These are phyloP conservation scores for Sericinus montela DNA, from an alignment of 2,888 invertebrate genomes.

Conservation along the genomic window DNA sequence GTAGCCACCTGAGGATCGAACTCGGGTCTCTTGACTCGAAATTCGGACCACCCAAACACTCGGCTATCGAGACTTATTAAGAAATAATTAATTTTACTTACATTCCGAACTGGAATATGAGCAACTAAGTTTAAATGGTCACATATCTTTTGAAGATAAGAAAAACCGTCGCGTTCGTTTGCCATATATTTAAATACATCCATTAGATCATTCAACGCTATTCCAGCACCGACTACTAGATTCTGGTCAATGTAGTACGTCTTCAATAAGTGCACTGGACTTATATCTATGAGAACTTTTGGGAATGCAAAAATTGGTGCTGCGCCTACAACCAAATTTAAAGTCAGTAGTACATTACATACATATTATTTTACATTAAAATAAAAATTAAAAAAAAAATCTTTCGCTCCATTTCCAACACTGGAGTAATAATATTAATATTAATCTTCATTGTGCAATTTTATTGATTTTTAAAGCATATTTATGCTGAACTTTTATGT, in stretches of 20 bases:
- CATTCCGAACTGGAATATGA: conserved; percentile 78
- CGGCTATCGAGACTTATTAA: too few species aligned
- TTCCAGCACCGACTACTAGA: conserved; percentile 75
- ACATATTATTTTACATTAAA: too few species aligned
- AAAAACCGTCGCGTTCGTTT: conserved; percentile 50
- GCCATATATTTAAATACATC: conserved; percentile 49
- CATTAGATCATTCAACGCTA: conserved; percentile 67
- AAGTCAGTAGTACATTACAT: background rate
- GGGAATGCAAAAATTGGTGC: conserved; percentile 50
- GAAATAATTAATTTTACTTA: conserved; percentile 18
- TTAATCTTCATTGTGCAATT: too few species aligned
- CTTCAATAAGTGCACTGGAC: conserved; percentile 76
- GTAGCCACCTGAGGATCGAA: too few species aligned
- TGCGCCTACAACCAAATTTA: conserved; percentile 46
- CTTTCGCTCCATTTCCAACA: too few species aligned
- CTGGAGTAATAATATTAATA: too few species aligned
- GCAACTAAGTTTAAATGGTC: conserved; percentile 82
- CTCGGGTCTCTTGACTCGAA: too few species aligned
- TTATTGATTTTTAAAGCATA: too few species aligned
- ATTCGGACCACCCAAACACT: too few species aligned
- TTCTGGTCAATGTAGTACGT: conserved; percentile 48
- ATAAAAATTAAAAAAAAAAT: too few species aligned
- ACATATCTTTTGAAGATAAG: conserved; percentile 74
- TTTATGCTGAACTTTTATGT: too few species aligned
- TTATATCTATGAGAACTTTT: conserved; percentile 81